These are phyloP conservation scores for Psylliodes chrysocephalus DNA, from an alignment of 2,888 invertebrate species.

Conservation along the genomic window DNA sequence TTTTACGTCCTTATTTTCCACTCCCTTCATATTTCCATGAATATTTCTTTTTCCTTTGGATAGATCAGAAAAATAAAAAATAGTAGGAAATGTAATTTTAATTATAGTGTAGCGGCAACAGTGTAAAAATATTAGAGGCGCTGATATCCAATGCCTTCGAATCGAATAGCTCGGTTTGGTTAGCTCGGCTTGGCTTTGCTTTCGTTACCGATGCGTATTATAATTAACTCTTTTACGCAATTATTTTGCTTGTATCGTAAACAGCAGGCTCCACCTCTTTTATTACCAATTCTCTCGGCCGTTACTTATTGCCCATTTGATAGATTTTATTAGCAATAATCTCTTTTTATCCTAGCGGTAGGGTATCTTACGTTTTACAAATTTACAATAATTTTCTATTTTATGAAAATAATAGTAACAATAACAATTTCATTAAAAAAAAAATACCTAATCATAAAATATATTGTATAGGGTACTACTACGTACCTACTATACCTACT, in stretches of 20 bases:
- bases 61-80: no score
- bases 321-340: slow-evolving; percentile 7
- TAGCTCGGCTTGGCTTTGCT: slow-evolving; percentile 32
- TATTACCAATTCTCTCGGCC: slow-evolving; percentile 30
- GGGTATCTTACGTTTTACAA: not conserved
- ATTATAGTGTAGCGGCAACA: not conserved
- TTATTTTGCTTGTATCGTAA: slow-evolving; percentile 35
- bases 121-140: slow-evolving; percentile 33
- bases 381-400: not conserved
- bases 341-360: not conserved
- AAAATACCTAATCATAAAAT: no score
- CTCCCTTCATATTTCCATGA: no score
- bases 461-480: no score
- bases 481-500: no score
- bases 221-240: slow-evolving; percentile 42
- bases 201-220: slow-evolving; percentile 37
- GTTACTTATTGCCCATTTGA: slow-evolving; percentile 10
- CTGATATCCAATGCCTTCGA: slow-evolving; percentile 17
- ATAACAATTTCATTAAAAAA: no score
- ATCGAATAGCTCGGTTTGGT: slow-evolving; percentile 22
- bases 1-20: no score
- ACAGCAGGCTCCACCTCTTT: slow-evolving; percentile 39
- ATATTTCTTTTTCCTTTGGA: no score
- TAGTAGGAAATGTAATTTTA: not conserved
- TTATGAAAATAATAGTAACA: no score